Evolutionary conservation across 2,113 vertebrate species (phyloP), one percentile per base, ranked within the genome.

Genomic region (Phaethon lepturus): DNA sequence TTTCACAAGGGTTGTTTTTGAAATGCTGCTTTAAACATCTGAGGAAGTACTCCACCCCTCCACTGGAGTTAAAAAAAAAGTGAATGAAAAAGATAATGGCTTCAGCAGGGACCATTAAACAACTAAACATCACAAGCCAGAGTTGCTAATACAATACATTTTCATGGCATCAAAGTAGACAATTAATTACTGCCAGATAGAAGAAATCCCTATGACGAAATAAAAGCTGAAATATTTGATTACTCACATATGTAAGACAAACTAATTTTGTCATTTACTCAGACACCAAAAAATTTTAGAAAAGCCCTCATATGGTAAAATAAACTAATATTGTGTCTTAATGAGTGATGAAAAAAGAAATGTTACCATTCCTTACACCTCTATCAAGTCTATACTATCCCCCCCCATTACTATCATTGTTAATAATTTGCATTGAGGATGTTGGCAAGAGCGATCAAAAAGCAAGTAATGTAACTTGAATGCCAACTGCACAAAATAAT

Each of bases 401-500:
- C 38, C 38, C 38, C 38, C 72, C 73, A 82, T 96, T 97, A 90
- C 86, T 97, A 77, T 94, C 74, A 67, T 60, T 96, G 96, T 97
- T 98, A 94, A 98, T 97, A 85, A 97, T 95, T 95, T 94, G 66
- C 96, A 93, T 81, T 93, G 88, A 94, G 78, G 77, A 98, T 97
- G 93, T 63, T 98, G 96, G 97, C 96, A 97, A 98, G 92, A 96
- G 86, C 80, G 93, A 97, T 97, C 96, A 97, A 96, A 98, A 97
- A 78, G 75, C 71, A 97, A 95, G 92, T 29, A 82, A 63, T 95
- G 74, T 88, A 95, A 97, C 96, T 94, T 88, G 93, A 97, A 98
- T 97, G 95, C 91, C 95, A 98, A 83, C 92, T 96, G 97, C 95
- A 96, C 84, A 97, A 97, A 98, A 97, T 97, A 98, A 97, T 98